phyloP scores from a whole-genome alignment of 2,888 invertebrate genomes.

The Biston betularia region DNA sequence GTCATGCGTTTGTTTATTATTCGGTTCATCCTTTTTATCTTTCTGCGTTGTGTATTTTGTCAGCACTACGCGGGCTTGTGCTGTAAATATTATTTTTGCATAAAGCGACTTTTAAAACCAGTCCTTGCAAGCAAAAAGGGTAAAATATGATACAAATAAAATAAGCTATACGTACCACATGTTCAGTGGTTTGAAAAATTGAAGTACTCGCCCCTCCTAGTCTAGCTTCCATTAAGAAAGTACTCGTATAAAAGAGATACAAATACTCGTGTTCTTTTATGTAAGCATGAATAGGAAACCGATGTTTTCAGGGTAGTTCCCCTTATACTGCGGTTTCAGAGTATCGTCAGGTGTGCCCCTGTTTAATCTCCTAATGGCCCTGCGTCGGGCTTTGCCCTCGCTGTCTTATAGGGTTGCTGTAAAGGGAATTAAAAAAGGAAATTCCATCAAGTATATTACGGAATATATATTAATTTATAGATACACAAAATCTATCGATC shows the following conservation, averaged over 20 bases:
- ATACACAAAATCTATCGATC: neutral
- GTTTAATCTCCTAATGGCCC: conserved; percentile 79
- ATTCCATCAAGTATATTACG: conserved; percentile 1
- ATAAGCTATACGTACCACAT: neutral
- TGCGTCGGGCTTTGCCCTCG: conserved; percentile 52
- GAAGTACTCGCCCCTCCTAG: neutral
- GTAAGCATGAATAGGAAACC: conserved; percentile 21
- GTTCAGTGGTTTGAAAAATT: conserved; percentile 17
- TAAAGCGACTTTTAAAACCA: too few species aligned
- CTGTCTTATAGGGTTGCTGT: conserved; percentile 30
- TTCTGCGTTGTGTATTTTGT: too few species aligned
- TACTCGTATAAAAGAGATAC: conserved; percentile 10
- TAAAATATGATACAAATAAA: neutral
- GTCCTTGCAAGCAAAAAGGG: neutral
- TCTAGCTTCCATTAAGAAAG: conserved; percentile 8
- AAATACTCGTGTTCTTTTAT: conserved; percentile 22
- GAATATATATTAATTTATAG: neutral
- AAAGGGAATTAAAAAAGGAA: neutral
- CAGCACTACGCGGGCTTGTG: too few species aligned
- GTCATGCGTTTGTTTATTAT: too few species aligned
- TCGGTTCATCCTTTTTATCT: too few species aligned
- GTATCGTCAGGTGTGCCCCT: conserved; percentile 70
- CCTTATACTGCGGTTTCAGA: conserved; percentile 54
- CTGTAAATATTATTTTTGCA: too few species aligned
- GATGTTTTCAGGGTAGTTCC: conserved; percentile 38